These are phyloP conservation scores for Paralichthys olivaceus DNA, from an alignment of 2,113 vertebrate species.

Conservation along the genomic window DNA sequence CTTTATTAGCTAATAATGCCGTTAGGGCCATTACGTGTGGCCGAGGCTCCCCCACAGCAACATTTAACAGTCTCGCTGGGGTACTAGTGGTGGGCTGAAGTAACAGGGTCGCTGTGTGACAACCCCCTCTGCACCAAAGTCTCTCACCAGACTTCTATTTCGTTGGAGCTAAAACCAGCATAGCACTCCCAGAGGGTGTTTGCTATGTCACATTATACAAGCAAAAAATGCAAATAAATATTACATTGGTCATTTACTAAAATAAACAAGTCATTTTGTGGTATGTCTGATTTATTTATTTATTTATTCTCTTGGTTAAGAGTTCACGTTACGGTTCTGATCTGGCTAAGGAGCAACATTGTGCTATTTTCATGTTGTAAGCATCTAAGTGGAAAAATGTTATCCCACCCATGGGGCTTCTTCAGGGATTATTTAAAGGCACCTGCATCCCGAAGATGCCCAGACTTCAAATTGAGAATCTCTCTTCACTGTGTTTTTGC, in stretches of 20 bases:
- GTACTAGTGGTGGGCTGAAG: constrained; percentile 56
- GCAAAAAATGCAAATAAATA: constrained; percentile 4
- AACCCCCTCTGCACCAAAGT: constrained; percentile 36
- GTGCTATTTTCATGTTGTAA: background rate
- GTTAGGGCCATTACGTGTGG: constrained; percentile 75
- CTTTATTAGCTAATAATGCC: constrained; percentile 82
- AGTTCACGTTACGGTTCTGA: background rate
- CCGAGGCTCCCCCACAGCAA: constrained; percentile 60
- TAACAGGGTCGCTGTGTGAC: constrained; percentile 57
- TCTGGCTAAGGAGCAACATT: background rate
- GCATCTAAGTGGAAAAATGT: background rate
- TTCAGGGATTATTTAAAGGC: constrained; percentile 1
- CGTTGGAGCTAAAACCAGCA: constrained; percentile 37
- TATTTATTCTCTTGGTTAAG: background rate
- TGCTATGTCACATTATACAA: constrained; percentile 31
- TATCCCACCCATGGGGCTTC: background rate
- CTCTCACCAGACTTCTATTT: constrained; percentile 68
- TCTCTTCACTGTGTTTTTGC: constrained; percentile 15
- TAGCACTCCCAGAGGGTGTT: constrained; percentile 28
- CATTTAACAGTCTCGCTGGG: constrained; percentile 64
- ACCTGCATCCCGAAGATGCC: constrained; percentile 8
- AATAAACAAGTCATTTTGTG: background rate
- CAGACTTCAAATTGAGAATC: background rate
- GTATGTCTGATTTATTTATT: background rate
- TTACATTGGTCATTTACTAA: constrained; percentile 4